Base-by-base conservation (phyloP, 1,140 invertebrate genomes). In the Vanessa tameamea region DNA sequence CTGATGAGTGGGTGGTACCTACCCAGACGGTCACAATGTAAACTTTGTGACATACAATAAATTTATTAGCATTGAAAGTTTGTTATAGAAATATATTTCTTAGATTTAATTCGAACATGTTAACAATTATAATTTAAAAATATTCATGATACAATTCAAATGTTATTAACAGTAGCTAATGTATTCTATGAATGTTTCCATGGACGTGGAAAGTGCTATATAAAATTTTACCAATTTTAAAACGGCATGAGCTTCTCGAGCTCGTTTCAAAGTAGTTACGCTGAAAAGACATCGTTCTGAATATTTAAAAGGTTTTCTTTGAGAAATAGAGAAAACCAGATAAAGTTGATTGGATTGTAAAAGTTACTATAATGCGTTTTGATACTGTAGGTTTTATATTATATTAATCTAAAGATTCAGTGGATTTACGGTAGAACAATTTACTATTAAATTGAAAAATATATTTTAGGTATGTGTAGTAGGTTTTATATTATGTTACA, bases 281-380 rank as follows among this genome's bases (percentile, higher is more conserved):
- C 64, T 26, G 47, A 65, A 65, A 48, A 65, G 64, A 50, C 23
- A 53, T 53, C 64, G 64, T 51, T 3, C 7, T 65, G 23, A 51
- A 65, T 51, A 66, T 66, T 66, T 66, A 66, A 66, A 50, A 66
- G 20, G 48, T 50, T 31, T 66, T 50, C 47, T 66, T 66, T 50
- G 64, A 66, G 5, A 66, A 26, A 51, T 66, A 43, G n/a, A 53
- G 51, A 53, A 53, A 53, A 53, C 8, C 13, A 43, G 31, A 63
- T 63, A 47, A 63, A 63, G 37, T 15, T 63, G 31, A 63, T 63
- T 43, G 11, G 61, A 63, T 63, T 43, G 13, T 11, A 63, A 43
- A 63, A 63, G 8, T 53, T n/a, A 16, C 15, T n/a, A 15, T n/a
- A 53, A 53, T 53, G n/a, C 51, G n/a, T n/a, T 61, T 61, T 53